These are phyloP conservation scores for Scaptomyza tumidula DNA, from an alignment of 2,888 invertebrate genomes.

Conservation along the genomic window DNA sequence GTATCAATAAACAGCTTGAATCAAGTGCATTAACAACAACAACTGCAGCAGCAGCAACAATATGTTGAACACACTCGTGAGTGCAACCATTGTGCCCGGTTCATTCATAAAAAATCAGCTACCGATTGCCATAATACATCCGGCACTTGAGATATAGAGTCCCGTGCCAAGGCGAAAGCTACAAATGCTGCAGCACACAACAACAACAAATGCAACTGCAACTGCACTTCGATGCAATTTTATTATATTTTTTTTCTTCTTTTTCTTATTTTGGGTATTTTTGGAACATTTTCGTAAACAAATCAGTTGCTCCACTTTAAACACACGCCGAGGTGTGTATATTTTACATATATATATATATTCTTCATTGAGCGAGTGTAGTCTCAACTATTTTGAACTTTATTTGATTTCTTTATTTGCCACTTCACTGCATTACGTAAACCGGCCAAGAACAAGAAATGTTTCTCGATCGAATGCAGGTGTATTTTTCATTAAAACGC, in stretches of 20 bases:
- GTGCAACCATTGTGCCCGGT: slow-evolving; percentile 37
- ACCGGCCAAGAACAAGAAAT: slow-evolving; percentile 25
- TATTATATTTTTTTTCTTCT: slow-evolving; percentile 25
- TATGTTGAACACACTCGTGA: slow-evolving; percentile 26
- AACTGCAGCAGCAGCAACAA: slow-evolving; percentile 31
- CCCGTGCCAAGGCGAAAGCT: slow-evolving; percentile 47
- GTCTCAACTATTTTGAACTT: slow-evolving; percentile 41
- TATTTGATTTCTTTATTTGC: slow-evolving; percentile 61
- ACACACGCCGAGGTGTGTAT: slow-evolving; percentile 21
- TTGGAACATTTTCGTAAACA: slow-evolving; percentile 65
- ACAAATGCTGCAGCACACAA: slow-evolving; percentile 8
- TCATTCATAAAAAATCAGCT: slow-evolving; percentile 68
- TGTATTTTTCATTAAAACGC: slow-evolving; percentile 25
- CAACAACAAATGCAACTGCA: slow-evolving; percentile 20
- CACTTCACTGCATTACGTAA: slow-evolving; percentile 31
- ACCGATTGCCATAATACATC: slow-evolving; percentile 58
- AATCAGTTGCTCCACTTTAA: slow-evolving; percentile 62
- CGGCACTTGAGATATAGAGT: slow-evolving; percentile 61
- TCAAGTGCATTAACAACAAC: slow-evolving; percentile 52
- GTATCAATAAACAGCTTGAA: slow-evolving; percentile 56
- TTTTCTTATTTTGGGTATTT: slow-evolving; percentile 50
- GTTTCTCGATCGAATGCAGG: slow-evolving; percentile 1
- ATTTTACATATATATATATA: slow-evolving; percentile 11
- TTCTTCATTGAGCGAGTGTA: slow-evolving; percentile 6
- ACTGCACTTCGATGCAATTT: slow-evolving; percentile 48